phyloP scores from a whole-genome alignment of 2,888 invertebrate genomes.

The Ennomos fuscantarius region DNA sequence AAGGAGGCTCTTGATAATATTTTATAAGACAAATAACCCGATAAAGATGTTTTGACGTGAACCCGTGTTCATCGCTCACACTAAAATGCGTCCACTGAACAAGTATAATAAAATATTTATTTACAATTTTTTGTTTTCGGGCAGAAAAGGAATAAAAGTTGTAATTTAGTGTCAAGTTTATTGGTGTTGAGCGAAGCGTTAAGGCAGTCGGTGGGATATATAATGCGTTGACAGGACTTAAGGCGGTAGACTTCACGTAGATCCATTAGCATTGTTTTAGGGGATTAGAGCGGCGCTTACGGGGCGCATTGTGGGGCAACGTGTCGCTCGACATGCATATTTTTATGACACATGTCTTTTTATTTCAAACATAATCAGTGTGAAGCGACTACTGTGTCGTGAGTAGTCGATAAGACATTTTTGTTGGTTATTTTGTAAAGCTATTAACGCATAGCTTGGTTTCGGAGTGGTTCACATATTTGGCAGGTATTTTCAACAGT shows the following conservation, averaged over 20 bases:
- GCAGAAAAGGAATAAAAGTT: slow-evolving; percentile 73
- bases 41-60: slow-evolving; percentile 86
- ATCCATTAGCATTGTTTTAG: slow-evolving; percentile 85
- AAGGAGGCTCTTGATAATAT: slow-evolving; percentile 84
- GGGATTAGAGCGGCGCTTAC: slow-evolving; percentile 80
- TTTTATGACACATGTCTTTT: slow-evolving; percentile 80
- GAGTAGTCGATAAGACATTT: slow-evolving; percentile 60
- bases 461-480: slow-evolving; percentile 37
- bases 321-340: slow-evolving; percentile 74
- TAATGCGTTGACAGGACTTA: slow-evolving; percentile 78
- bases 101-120: slow-evolving; percentile 83
- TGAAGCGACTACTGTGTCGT: slow-evolving; percentile 76
- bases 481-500: slow-evolving; percentile 54
- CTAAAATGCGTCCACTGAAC: slow-evolving; percentile 83
- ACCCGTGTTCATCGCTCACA: slow-evolving; percentile 85
- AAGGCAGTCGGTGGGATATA: slow-evolving; percentile 73
- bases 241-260: slow-evolving; percentile 72
- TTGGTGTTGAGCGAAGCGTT: slow-evolving; percentile 80
- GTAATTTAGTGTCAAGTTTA: slow-evolving; percentile 83
- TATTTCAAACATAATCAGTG: slow-evolving; percentile 67
- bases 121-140: slow-evolving; percentile 76
- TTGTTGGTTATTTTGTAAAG: slow-evolving; percentile 43
- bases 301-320: slow-evolving; percentile 62
- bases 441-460: slow-evolving; percentile 38
- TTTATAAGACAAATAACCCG: slow-evolving; percentile 85